A percentile compares a stretch with the other conserved stretches of the same genome.
Conservation (phyloP, 2,113 vertebrate genomes). For the Crotophaga sulcirostris region DNA sequence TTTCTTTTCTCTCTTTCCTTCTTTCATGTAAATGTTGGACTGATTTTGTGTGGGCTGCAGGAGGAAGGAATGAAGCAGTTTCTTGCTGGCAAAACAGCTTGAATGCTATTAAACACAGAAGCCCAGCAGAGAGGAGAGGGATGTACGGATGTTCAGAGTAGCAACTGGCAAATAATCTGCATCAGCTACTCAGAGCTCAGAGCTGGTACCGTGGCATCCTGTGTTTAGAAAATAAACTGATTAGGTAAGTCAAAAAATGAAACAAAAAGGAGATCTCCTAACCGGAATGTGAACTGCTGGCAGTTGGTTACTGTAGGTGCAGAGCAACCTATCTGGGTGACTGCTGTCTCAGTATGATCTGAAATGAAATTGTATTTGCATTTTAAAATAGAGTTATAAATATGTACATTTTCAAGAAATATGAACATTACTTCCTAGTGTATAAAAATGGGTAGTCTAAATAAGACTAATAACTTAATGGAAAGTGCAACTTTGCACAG, state of each 20-base stretch:
- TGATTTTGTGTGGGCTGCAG: not conserved
- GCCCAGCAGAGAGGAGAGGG: not conserved
- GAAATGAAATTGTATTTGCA: not conserved
- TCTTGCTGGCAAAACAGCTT: not conserved
- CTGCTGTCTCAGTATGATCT: too few relatives aligned
- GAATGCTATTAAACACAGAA: not conserved
- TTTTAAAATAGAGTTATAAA: not conserved
- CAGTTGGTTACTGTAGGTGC: not conserved
- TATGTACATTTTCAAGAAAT: not conserved
- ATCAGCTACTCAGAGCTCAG: not conserved
- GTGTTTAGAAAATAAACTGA: not conserved
- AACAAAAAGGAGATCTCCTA: rapidly evolving
- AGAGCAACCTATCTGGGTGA: not conserved
- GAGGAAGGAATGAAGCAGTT: not conserved
- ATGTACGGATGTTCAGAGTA: rapidly evolving
- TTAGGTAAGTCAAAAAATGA: not conserved
- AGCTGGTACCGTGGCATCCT: not conserved
- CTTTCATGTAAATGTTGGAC: not conserved
- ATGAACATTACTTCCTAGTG: rapidly evolving
- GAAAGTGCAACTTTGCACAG: not conserved
- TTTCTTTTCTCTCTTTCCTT: not conserved
- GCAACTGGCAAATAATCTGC: not conserved
- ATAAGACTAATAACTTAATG: not conserved
- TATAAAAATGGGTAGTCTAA: not conserved
- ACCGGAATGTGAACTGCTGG: not conserved